Evolutionary conservation across 2,888 invertebrate genomes (phyloP), one percentile per base, ranked within the genome.

Genomic region (Nemotelus pantherinus): DNA sequence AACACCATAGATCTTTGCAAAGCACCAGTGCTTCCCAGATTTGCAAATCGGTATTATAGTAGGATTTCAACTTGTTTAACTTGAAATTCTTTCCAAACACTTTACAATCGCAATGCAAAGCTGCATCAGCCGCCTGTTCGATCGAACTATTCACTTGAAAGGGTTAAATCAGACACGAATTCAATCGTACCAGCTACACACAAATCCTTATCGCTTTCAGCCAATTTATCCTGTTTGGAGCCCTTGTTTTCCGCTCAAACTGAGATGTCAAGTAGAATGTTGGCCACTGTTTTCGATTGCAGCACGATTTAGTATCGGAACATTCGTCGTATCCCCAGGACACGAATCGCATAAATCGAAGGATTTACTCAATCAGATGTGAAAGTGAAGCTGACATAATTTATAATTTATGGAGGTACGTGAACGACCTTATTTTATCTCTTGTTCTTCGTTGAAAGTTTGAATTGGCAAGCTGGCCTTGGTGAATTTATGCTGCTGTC

Each of bases 181-280:
- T 25, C 25, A 25, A 25, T 25, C 25, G 65, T 3, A 47, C 39
- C 9, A 70, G 41, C 43, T 50, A 55, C 55, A 70, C 53, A n/a
- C 70, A 43, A 72, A 58, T 63, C 74, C 63, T 74, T 74, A 74
- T 74, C 77, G 71, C 55, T 79, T 75, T 75, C 71, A 67, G 76
- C 67, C 75, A 70, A 79, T 79, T 79, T 77, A 79, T 79, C 77
- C 48, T 47, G 41, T 72, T 81, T 81, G 82, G 83, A 84, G 84
- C 85, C 85, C 84, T 84, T 84, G 84, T 85, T 84, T 86, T 86
- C 85, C 85, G 83, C 85, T 85, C 85, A 85, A 85, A 85, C 84
- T 85, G 85, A 85, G 83, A 85, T 84, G 86, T 85, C 85, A 85
- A 85, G 84, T 84, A 85, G 83, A 53, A 65, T 76, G 50, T 47